Base-by-base conservation (phyloP, 2,888 invertebrate species). In the Noctua pronuba region DNA sequence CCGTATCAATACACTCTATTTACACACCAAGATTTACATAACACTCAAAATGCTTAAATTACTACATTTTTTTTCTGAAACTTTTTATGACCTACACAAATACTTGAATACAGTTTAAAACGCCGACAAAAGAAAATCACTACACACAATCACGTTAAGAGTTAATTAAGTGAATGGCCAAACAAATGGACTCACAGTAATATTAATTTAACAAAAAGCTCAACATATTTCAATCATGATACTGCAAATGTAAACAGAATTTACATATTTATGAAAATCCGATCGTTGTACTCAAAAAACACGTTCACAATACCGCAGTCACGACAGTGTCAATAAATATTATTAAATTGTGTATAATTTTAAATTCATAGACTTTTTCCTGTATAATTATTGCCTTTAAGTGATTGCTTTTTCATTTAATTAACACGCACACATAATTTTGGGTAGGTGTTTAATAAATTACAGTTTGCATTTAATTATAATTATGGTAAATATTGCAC, bases 201-300 rank as follows among this genome's bases (percentile, higher is more conserved):
- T 83, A 73, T 86, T 88, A 82, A 87, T 86, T 75, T 84, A 85
- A 88, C 87, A 84, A 86, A 89, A 86, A 86, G 79, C 83, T 84
- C 84, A 90, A 88, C 81, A 90, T 88, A 88, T 89, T 90, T 90
- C 85, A 89, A 90, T 91, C 89, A 90, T 86, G 90, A 88, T 88
- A 90, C 86, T 91, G 89, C 84, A 91, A 90, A 91, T 86, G 88
- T 88, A 90, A 90, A 91, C 86, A 79, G 49, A 80, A 92, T 92
- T 92, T 88, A 85, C 90, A 93, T 92, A 92, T 91, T 92, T 90
- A 93, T 92, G 90, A 88, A 88, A 88, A 83, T 86, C 60, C 31
- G 72, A 76, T 81, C 69, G 80, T 77, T 75, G 84, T 73, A 75
- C 73, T 77, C 82, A 80, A 86, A 84, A 82, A 83, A 82, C 83